Conservation (phyloP, 2,113 vertebrate species). For the Montifringilla adamsi region DNA sequence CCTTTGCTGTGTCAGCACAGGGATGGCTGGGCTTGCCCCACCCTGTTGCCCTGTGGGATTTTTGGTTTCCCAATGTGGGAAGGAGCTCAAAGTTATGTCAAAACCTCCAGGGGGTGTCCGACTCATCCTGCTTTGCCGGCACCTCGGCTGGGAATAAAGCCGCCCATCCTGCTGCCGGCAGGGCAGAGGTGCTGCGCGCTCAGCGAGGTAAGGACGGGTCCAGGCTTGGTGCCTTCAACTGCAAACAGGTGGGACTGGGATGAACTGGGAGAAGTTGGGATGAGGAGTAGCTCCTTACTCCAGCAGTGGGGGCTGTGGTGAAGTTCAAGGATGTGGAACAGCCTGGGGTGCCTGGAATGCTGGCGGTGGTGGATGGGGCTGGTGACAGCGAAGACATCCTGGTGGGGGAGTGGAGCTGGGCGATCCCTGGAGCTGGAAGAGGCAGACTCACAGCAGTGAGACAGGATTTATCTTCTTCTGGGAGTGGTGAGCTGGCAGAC, state of each 20-base stretch:
- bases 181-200: not conserved
- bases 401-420: rapidly evolving
- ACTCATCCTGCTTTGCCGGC: slow-evolving; percentile 59
- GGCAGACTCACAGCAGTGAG: rapidly evolving
- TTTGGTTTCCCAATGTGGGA: slow-evolving; percentile 54
- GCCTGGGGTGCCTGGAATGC: not conserved
- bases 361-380: rapidly evolving
- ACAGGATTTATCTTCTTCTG: not conserved
- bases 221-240: not conserved
- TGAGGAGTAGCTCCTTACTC: not conserved
- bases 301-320: not conserved
- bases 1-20: not conserved
- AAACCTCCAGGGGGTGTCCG: slow-evolving; percentile 39
- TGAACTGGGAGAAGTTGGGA: not conserved
- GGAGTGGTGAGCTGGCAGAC: not conserved
- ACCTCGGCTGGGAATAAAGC: slow-evolving; percentile 17
- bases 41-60: not conserved
- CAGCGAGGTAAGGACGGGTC: not conserved
- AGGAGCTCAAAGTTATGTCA: not conserved
- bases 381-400: rapidly evolving
- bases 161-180: not conserved
- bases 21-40: not conserved
- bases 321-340: not conserved
- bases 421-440: not conserved
- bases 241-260: not conserved